Base-by-base conservation (phyloP, 2,113 vertebrate species). In the Ciconia maguari region DNA sequence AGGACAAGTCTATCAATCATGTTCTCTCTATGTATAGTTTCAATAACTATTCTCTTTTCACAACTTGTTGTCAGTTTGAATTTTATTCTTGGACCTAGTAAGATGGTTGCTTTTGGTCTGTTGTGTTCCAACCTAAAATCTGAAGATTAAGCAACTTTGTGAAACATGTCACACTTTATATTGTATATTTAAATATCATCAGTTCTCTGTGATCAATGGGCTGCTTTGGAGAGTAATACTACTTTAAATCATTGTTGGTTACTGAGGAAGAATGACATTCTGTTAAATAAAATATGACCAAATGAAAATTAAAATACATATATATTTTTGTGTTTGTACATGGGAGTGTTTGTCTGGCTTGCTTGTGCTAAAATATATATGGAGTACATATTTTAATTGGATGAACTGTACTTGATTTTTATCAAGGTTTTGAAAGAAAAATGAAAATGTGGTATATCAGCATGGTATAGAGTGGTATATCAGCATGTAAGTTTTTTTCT, bases 241-340 rank as follows among this genome's bases (percentile, higher is more conserved):
- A 78, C 80, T 91, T 96, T 90, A 88, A 93, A 32, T 93, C 49
- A 75, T 93, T 96, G 88, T 81, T 95, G 65, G 68, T 93, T 97
- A 93, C 80, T 96, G 83, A 97, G 62, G 65, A 94, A 92, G 65
- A 95, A 96, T 94, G 60, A 68, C 90, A 46, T 96, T 92, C 87
- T 96, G 74, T 95, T 96, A 92, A 98, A 97, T 97, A 98, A 97
- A 98, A 96, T 87, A 74, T 82, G 85, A 93, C 86, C 89, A 96
- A 96, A 94, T 94, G 87, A 96, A 97, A 96, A 95, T 97, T 96
- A 79, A 96, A 94, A 89, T 92, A 94, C 58, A 89, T 69, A 93
- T 92, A 95, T 97, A 94, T 97, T 83, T 97, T 95, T 12, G 83
- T 96, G 76, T 96, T 72, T 94, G 52, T 91, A 26, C 36, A 49